A percentile compares a stretch with the other conserved stretches of the same genome.
phyloP scores from a whole-genome alignment of 2,888 invertebrate genomes.

The Macaria liturata region DNA sequence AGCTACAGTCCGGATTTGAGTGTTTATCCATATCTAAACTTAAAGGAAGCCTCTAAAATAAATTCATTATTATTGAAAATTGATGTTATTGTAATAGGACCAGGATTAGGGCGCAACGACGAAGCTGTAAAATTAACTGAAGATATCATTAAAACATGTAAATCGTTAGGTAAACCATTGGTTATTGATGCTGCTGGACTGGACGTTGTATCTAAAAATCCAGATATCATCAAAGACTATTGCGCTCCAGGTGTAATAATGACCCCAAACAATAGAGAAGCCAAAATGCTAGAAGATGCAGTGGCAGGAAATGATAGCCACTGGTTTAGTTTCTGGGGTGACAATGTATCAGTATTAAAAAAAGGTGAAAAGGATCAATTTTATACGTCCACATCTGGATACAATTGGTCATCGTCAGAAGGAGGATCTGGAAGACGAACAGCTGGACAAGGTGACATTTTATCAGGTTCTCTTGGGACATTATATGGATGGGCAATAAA shows the following conservation, averaged over 20 bases:
- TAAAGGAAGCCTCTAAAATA: slow-evolving; percentile 85
- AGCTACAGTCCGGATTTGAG: slow-evolving; percentile 98
- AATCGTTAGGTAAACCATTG: slow-evolving; percentile 86
- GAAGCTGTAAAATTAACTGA: slow-evolving; percentile 83
- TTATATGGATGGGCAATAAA: slow-evolving; percentile 92
- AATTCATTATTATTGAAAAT: slow-evolving; percentile 89
- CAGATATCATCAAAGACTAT: slow-evolving; percentile 87
- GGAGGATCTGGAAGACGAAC: slow-evolving; percentile 94
- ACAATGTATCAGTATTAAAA: slow-evolving; percentile 67
- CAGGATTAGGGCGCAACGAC: slow-evolving; percentile 93
- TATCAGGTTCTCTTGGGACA: slow-evolving; percentile 92
- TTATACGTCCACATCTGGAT: slow-evolving; percentile 47
- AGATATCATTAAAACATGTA: slow-evolving; percentile 85
- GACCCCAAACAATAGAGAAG: slow-evolving; percentile 96
- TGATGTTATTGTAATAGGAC: slow-evolving; percentile 94
- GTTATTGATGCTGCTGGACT: slow-evolving; percentile 96
- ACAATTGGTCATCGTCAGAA: slow-evolving; percentile 80
- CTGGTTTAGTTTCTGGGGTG: slow-evolving; percentile 82
- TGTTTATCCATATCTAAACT: slow-evolving; percentile 93
- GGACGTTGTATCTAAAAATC: slow-evolving; percentile 87
- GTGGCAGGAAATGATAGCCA: slow-evolving; percentile 59
- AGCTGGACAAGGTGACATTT: slow-evolving; percentile 98
- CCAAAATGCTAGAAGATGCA: slow-evolving; percentile 85
- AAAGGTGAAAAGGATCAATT: slow-evolving; percentile 67
- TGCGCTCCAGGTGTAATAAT: slow-evolving; percentile 86